Evolutionary conservation across 2,888 invertebrate genomes (phyloP), one percentile per base, ranked within the genome.

Genomic region (Criorhina ranunculi): DNA sequence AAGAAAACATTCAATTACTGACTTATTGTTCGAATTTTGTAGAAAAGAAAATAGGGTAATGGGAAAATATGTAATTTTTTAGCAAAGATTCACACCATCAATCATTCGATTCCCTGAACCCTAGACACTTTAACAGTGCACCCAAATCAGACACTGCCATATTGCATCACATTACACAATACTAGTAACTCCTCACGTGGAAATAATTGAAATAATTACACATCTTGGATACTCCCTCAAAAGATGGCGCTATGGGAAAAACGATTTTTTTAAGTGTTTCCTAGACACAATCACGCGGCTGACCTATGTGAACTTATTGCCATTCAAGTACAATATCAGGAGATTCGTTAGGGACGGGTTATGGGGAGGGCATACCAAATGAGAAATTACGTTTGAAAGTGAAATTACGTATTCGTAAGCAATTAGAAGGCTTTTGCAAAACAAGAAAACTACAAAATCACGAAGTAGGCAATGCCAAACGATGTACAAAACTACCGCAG

Each of bases 331-430:
- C 51, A 42, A 33, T n/a, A n/a, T n/a, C n/a, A n/a, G n/a, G n/a
- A n/a, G n/a, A n/a, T 24, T 24, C 24, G 24, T 24, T 24, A 24
- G 4, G 4, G 24, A 17, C 42, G 1, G 40, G n/a, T 1, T 11
- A 6, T 12, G 0, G 8, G 7, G 11, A 15, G 19, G 29, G 24
- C 29, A 11, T 8, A 9, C 40, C 37, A 66, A 66, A 66, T 33
- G 37, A 55, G 75, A 69, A 75, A 85, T 59, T 75, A 73, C n/a
- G 78, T 83, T 85, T 85, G 75, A 85, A 85, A 85, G 85, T 85
- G 85, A 85, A 85, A 85, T 85, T 79, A 85, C 79, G 75, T 85
- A 66, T 85, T 66, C 76, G 66, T 76, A 79, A 85, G 70, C 75
- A 85, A 85, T 85, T 85, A 76, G 66, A n/a, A 1, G 62, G 33